phyloP scores from a whole-genome alignment of 2,888 invertebrate species.

The Fissipunctia ypsillon region DNA sequence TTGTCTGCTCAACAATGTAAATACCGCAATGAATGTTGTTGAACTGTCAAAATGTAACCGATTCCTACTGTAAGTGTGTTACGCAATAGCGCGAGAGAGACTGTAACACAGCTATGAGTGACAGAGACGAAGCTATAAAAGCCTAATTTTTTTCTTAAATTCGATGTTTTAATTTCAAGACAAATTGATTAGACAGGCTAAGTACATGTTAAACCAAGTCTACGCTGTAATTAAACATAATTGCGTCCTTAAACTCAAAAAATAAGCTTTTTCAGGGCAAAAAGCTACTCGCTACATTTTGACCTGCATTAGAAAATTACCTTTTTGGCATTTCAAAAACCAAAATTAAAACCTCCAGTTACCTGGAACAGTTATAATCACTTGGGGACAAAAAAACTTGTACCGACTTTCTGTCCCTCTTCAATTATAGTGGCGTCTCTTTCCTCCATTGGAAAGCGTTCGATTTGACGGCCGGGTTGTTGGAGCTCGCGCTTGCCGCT shows the following conservation, averaged over 20 bases:
- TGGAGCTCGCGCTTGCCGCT: conserved; percentile 90
- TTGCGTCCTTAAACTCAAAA: background rate
- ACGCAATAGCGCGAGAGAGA: no score
- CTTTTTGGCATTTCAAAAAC: no score
- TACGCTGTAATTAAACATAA: background rate
- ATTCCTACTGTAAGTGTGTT: no score
- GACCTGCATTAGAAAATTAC: background rate
- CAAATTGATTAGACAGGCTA: background rate
- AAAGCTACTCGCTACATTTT: background rate
- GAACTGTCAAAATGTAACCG: no score
- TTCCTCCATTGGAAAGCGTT: conserved; percentile 96
- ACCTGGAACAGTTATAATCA: background rate
- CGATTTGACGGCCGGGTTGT: conserved; percentile 91
- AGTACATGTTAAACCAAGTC: background rate
- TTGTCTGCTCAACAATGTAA: no score
- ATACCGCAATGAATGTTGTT: no score
- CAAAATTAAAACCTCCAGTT: background rate
- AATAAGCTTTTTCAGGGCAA: background rate
- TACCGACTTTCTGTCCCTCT: background rate
- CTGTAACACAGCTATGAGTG: background rate
- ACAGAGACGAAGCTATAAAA: background rate
- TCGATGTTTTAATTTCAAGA: background rate
- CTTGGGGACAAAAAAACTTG: conserved; percentile 9
- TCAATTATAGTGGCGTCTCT: conserved; percentile 93
- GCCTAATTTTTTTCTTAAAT: background rate